Conservation (phyloP, 2,888 invertebrate species). For the Parnassius mnemosyne region DNA sequence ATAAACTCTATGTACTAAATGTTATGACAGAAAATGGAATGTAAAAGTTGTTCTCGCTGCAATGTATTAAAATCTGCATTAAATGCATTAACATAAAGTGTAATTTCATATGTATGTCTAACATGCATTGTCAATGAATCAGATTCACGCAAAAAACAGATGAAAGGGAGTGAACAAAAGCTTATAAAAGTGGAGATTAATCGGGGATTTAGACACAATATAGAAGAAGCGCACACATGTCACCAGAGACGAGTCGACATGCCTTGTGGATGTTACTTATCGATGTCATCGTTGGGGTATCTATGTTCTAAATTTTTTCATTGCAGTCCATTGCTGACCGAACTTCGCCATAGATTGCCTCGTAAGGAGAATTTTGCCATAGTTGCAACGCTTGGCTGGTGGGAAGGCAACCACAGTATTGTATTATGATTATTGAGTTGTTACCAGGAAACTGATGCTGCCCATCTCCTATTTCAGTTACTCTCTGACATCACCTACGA, state of each 20-base stretch:
- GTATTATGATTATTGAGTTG: too few relatives aligned
- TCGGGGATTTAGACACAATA: constrained; percentile 76
- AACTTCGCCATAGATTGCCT: too few relatives aligned
- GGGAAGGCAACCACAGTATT: too few relatives aligned
- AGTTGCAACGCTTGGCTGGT: too few relatives aligned
- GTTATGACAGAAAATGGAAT: constrained; percentile 31
- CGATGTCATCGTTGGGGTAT: constrained; percentile 28
- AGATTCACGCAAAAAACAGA: constrained; percentile 50
- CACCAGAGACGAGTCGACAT: constrained; percentile 46
- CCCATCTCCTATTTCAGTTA: too few relatives aligned
- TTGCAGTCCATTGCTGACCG: too few relatives aligned
- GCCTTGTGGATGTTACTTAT: constrained; percentile 48
- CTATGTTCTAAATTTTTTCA: neutral
- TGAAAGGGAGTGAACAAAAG: constrained; percentile 75
- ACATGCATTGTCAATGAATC: constrained; percentile 48
- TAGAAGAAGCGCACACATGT: constrained; percentile 64
- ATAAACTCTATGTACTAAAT: constrained; percentile 33
- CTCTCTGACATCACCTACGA: too few relatives aligned
- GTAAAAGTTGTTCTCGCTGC: neutral
- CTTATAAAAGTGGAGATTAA: constrained; percentile 78
- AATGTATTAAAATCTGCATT: constrained; percentile 17
- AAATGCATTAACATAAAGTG: constrained; percentile 30
- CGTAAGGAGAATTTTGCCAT: too few relatives aligned
- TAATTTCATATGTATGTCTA: constrained; percentile 30
- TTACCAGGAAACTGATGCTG: too few relatives aligned